phyloP scores from a whole-genome alignment of 2,888 invertebrate genomes.

The Drosophila longiperda region DNA sequence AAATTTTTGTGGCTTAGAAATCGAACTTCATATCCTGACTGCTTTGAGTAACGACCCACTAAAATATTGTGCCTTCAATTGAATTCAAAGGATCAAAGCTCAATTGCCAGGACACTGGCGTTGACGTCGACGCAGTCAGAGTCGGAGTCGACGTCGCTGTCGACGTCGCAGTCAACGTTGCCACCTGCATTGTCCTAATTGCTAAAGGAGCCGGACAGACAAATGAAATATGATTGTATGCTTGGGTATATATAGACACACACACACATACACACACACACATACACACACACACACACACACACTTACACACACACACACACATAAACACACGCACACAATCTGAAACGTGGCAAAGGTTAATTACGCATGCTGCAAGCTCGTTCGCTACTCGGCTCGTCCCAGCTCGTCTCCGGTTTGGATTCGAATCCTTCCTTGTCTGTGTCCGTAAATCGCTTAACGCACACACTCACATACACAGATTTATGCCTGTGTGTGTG shows the following conservation, averaged over 20 bases:
- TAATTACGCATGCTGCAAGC: conserved; percentile 79
- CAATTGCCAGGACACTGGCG: conserved; percentile 55
- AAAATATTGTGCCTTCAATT: conserved; percentile 3
- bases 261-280: conserved; percentile 16
- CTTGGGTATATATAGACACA: conserved; percentile 19
- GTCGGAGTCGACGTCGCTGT: conserved; percentile 1
- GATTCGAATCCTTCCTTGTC: conserved; percentile 44
- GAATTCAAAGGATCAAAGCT: conserved; percentile 57
- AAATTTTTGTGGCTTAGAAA: background rate
- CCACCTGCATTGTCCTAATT: conserved; percentile 74
- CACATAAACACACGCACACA: conserved; percentile 12
- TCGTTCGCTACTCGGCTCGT: conserved; percentile 22
- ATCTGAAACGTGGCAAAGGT: conserved; percentile 68
- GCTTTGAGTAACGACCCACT: background rate
- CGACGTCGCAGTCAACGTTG: conserved; percentile 17
- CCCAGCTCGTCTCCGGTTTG: conserved; percentile 25
- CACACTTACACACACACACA: conserved; percentile 4
- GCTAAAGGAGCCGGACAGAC: conserved; percentile 58
- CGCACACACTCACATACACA: conserved; percentile 23
- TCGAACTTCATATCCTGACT: background rate
- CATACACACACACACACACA: conserved; percentile 17
- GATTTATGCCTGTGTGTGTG: conserved; percentile 10
- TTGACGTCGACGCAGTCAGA: conserved; percentile 24
- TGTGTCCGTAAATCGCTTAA: conserved; percentile 58
- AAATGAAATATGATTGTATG: conserved; percentile 75